Base-by-base conservation (phyloP, 2,888 invertebrate species). In the Mythimna lalbum region DNA sequence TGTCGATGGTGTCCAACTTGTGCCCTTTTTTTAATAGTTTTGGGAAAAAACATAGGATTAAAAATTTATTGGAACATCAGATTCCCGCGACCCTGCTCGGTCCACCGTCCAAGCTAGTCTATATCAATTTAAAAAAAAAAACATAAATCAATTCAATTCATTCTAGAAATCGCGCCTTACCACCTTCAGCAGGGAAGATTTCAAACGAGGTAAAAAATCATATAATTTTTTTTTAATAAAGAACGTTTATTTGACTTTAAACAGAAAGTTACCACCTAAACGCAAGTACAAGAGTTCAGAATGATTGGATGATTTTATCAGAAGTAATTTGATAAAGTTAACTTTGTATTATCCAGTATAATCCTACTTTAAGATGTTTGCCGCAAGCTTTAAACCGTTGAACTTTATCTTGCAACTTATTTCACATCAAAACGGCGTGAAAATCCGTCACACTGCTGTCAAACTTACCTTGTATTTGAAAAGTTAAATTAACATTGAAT, bases 241-340 rank as follows among this genome's bases (percentile, higher is more conserved):
- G 9, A 9, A 10, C 9, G 7, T 33, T 52, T 3, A 50, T 9
- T 4, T 4, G 9, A 17, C 56, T 43, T 27, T 62, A 57, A 71
- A 55, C 43, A 57, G 65, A 36, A 73, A 67, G 43, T 57, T 21
- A 4, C 14, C n/a, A 64, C 57, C 52, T 56, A 50, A 43, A 68
- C 82, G 50, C 55, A 73, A n/a, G 19, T 33, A 53, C 59, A 69
- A 72, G 64, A 69, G 31, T 70, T 55, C 56, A n/a, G 60, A 82
- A 73, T 68, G 56, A 68, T 71, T 76, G 39, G 66, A 70, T 69
- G 66, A 78, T 84, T 67, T 57, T 69, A 60, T 52, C 55, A 9
- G 65, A 79, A 82, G 71, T 82, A 78, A 84, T 72, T 81, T 69
- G 63, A 83, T 76, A 56, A 78, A 83, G 68, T 85, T 74, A 69